Evolutionary conservation across 2,113 vertebrate species (phyloP).

Genomic region (Ammodramus savannarum): DNA sequence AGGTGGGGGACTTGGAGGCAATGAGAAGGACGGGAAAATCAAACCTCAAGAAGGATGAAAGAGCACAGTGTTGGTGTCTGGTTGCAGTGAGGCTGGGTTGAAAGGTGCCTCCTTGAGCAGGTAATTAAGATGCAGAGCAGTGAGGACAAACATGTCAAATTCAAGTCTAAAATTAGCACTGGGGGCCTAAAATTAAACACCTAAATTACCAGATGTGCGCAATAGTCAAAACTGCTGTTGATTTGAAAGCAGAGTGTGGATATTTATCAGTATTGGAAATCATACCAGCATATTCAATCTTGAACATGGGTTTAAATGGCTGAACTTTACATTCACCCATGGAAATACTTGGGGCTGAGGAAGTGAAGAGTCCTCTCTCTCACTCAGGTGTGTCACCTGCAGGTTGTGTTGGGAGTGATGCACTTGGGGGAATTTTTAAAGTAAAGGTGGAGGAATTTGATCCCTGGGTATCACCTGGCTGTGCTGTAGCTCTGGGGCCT

Average conservation of each 20-base stretch:
- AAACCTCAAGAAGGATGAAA: not conserved
- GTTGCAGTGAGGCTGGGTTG: not conserved
- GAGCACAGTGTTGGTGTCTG: not conserved
- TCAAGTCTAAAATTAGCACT: not conserved
- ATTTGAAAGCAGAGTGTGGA: not conserved
- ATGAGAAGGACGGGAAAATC: not conserved
- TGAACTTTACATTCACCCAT: not conserved
- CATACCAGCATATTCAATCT: not conserved
- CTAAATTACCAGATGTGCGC: not conserved
- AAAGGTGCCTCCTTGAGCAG: not conserved
- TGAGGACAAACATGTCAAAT: conserved; percentile 9
- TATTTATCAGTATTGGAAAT: not conserved
- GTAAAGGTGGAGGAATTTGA: not conserved
- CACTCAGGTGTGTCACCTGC: not conserved
- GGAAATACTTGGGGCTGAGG: not conserved
- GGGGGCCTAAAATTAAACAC: conserved; percentile 26
- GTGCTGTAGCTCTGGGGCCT: not conserved
- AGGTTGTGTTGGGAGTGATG: not conserved
- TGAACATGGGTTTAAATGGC: not conserved
- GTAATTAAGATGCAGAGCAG: conserved; percentile 32
- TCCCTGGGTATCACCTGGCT: not conserved
- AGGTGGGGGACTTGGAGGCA: not conserved
- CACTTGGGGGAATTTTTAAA: not conserved
- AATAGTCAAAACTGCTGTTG: not conserved
- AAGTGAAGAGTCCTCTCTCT: not conserved